Evolutionary conservation across 2,797 vertebrate genomes (phyloP).

Genomic region (Phyllotis vaccarum): DNA sequence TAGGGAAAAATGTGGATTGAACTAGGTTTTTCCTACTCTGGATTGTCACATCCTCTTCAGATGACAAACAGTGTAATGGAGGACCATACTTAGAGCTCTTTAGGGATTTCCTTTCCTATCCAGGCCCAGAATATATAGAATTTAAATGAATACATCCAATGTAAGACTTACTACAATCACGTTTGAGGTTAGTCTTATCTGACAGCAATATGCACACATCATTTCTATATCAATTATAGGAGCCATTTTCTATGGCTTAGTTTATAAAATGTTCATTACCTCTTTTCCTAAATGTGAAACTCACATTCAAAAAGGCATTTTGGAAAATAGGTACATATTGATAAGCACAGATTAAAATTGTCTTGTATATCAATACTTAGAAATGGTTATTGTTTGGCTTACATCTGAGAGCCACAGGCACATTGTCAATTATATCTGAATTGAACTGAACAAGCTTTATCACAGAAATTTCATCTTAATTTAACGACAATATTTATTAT

Average conservation of each 20-base stretch:
- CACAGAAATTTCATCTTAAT: background rate
- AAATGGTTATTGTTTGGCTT: constrained; percentile 79
- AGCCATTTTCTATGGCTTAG: constrained; percentile 66
- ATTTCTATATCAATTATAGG: constrained; percentile 60
- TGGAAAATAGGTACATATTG: constrained; percentile 81
- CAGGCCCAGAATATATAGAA: background rate
- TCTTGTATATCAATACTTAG: constrained; percentile 83
- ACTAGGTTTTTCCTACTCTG: background rate
- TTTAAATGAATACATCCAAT: background rate
- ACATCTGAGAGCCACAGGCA: constrained; percentile 66
- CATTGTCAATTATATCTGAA: constrained; percentile 66
- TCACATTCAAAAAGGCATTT: constrained; percentile 76
- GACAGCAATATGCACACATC: constrained; percentile 32
- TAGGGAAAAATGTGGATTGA: background rate
- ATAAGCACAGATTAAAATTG: constrained; percentile 81
- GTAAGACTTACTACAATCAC: background rate
- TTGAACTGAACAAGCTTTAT: background rate
- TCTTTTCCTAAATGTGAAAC: constrained; percentile 28
- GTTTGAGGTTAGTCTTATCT: constrained; percentile 61
- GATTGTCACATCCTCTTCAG: background rate
- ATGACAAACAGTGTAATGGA: constrained; percentile 28
- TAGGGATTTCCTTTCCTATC: constrained; percentile 24
- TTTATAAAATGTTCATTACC: constrained; percentile 53
- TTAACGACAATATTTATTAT: background rate
- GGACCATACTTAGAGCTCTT: background rate